Evolutionary conservation across 2,888 invertebrate species (phyloP).

Genomic region (Resseliella maxima): DNA sequence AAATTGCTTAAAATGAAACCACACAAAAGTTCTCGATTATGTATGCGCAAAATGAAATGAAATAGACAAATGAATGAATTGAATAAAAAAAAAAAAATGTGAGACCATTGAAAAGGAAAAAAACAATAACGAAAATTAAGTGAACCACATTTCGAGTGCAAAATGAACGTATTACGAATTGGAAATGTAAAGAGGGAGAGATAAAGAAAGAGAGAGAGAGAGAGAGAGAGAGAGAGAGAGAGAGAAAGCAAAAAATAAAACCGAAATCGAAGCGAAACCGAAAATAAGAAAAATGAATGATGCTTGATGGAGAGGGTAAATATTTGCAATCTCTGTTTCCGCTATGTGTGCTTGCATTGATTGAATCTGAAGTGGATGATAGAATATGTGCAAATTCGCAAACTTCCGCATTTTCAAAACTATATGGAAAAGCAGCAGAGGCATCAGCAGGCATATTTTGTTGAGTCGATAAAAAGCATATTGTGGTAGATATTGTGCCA

Average conservation of each 20-base stretch:
- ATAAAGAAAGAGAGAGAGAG: too few species aligned
- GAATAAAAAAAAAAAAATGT: not conserved
- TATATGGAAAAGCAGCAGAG: not conserved
- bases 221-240: too few species aligned
- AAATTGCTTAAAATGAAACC: constrained; percentile 20
- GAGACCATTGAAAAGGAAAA: not conserved
- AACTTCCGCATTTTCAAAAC: constrained; percentile 31
- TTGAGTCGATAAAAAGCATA: constrained; percentile 1
- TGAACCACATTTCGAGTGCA: not conserved
- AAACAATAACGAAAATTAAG: constrained; percentile 50
- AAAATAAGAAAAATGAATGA: constrained; percentile 45
- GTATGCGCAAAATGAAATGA: constrained; percentile 18
- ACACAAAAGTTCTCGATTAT: constrained; percentile 26
- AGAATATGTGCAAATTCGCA: constrained; percentile 51
- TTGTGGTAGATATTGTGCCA: not conserved
- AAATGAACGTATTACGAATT: constrained; percentile 4
- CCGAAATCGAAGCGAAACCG: not conserved
- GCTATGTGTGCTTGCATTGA: constrained; percentile 48
- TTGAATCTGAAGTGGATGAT: constrained; percentile 51
- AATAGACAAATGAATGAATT: not conserved
- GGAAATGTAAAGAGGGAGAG: too few species aligned
- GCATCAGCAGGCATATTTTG: not conserved
- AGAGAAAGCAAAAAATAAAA: too few species aligned
- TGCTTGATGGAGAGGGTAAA: constrained; percentile 41
- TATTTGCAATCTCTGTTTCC: constrained; percentile 53